Conservation (phyloP, 2,888 invertebrate species). For the Ornithoptera alexandrae region DNA sequence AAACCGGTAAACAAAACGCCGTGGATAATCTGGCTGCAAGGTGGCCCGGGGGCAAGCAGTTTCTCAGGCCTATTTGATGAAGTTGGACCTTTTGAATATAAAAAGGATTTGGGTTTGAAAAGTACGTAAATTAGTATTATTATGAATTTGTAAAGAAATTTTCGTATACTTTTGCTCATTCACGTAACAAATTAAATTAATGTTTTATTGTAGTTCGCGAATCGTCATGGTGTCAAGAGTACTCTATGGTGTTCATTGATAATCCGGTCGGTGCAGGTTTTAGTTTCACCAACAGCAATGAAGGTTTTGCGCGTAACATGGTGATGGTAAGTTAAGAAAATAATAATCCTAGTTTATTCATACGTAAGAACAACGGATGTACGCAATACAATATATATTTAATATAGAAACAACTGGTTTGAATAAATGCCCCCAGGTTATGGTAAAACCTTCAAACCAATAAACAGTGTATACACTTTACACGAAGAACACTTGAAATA, state of each 20-base stretch:
- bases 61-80: conserved; percentile 67
- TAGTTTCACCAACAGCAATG: conserved; percentile 79
- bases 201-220: conserved; percentile 57
- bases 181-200: no score
- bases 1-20: conserved; percentile 77
- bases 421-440: no score
- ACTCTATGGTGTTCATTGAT: conserved; percentile 82
- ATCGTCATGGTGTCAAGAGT: conserved; percentile 77
- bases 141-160: no score
- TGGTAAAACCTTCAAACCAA: no score
- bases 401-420: no score
- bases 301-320: conserved; percentile 79
- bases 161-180: background rate
- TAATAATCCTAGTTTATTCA: no score
- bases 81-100: conserved; percentile 59
- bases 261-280: conserved; percentile 83
- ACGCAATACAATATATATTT: no score
- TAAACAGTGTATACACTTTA: no score
- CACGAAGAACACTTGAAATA: no score
- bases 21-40: conserved; percentile 93
- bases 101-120: conserved; percentile 31
- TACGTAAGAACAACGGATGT: no score
- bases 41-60: conserved; percentile 90
- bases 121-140: conserved; percentile 30
- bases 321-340: conserved; percentile 58